Conservation (phyloP, 2,888 invertebrate species). For the Drosophila hamatofila region DNA sequence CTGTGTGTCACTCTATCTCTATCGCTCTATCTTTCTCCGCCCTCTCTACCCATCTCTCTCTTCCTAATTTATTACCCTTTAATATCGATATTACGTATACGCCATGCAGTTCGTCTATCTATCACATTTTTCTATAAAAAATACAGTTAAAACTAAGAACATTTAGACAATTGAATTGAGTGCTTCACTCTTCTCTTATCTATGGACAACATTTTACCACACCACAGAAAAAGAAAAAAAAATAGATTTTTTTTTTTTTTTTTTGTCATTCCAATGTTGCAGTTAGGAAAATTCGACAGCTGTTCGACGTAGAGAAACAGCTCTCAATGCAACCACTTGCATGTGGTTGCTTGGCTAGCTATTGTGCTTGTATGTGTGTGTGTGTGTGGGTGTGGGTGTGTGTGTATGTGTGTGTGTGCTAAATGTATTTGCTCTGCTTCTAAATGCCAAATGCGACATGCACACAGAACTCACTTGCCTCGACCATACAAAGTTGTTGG, state of each 20-base stretch:
- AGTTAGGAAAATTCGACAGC: constrained; percentile 27
- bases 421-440: constrained; percentile 35
- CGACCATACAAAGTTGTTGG: constrained; percentile 66
- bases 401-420: constrained; percentile 23
- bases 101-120: not conserved
- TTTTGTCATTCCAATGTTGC: constrained; percentile 40
- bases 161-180: not conserved
- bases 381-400: not conserved
- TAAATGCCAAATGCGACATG: constrained; percentile 25
- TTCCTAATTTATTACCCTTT: not conserved
- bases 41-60: not conserved
- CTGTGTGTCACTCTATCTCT: not conserved
- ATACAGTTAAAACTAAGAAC: not conserved
- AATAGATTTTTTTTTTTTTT: not conserved
- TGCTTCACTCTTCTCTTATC: constrained; percentile 1
- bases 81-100: constrained; percentile 34
- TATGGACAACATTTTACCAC: constrained; percentile 7
- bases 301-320: constrained; percentile 26
- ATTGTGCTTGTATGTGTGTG: constrained; percentile 2
- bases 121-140: not conserved
- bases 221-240: not conserved
- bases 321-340: constrained; percentile 32
- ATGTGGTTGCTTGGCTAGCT: constrained; percentile 37
- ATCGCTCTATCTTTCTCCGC: no score
- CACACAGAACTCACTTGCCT: constrained; percentile 45